Conservation (phyloP, 2,888 invertebrate genomes). For the Drosophila tanythrix region DNA sequence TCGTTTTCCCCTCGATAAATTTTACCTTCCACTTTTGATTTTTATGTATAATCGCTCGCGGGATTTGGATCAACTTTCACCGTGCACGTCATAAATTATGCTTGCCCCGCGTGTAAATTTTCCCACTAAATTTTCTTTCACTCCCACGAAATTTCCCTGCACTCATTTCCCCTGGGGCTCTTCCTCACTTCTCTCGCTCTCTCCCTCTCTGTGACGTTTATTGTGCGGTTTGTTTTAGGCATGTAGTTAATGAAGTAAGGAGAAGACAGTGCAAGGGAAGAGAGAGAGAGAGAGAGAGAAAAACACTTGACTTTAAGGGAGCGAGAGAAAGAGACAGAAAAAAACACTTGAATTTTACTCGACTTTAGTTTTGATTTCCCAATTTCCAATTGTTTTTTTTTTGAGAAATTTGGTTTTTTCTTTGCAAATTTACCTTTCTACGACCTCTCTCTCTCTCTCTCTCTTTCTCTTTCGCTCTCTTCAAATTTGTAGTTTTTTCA, state of each 20-base stretch:
- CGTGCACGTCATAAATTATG: conserved; percentile 76
- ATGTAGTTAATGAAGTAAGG: conserved; percentile 64
- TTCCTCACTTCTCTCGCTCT: conserved; percentile 10
- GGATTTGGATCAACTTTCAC: conserved; percentile 78
- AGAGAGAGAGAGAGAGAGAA: neutral
- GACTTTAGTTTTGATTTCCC: neutral
- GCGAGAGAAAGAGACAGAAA: neutral
- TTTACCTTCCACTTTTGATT: conserved; percentile 25
- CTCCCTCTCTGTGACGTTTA: conserved; percentile 63
- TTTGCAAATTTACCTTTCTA: neutral
- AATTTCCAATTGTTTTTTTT: neutral
- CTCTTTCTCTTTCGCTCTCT: neutral
- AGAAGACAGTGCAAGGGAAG: neutral
- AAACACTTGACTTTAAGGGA: conserved; percentile 4
- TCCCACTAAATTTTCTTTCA: conserved; percentile 38
- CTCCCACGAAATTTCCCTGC: conserved; percentile 60
- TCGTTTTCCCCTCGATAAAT: conserved; percentile 1
- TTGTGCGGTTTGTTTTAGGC: conserved; percentile 69
- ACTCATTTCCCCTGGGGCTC: conserved; percentile 49
- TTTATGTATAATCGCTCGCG: conserved; percentile 64
- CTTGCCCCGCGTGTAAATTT: conserved; percentile 30
- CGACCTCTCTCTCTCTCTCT: neutral
- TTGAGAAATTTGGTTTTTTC: neutral
- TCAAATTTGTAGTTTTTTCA: neutral
- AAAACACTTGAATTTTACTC: conserved; percentile 16